Conservation (phyloP, 64 coral and sea anemone genomes). For the Catalaphyllia jardinei region DNA sequence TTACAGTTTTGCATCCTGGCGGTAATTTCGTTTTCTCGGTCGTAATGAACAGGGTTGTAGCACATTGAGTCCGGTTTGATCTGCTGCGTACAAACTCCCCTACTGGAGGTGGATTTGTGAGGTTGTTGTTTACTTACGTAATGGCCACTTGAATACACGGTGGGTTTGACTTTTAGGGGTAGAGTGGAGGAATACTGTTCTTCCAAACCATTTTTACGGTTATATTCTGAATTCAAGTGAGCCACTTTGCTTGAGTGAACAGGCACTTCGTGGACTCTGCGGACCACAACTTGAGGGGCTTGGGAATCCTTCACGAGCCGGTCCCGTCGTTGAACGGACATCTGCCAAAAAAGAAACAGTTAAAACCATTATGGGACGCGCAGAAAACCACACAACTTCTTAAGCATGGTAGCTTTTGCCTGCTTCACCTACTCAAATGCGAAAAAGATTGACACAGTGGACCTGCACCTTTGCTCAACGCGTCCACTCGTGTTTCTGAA, state of each 20-base stretch:
- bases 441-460: too few relatives aligned
- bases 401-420: too few relatives aligned
- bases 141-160: conserved; percentile 44
- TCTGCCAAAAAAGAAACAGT: background rate
- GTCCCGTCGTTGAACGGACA: conserved; percentile 13
- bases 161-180: conserved; percentile 41
- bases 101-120: background rate
- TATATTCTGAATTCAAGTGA: background rate
- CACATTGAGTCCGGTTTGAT: conserved; percentile 94
- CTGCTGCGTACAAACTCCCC: conserved; percentile 67
- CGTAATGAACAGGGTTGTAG: conserved; percentile 89
- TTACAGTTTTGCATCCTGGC: conserved; percentile 14
- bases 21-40: conserved; percentile 54
- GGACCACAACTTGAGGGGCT: background rate
- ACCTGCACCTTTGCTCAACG: too few relatives aligned
- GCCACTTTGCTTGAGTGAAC: background rate
- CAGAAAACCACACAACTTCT: too few relatives aligned
- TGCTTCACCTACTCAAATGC: too few relatives aligned
- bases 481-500: too few relatives aligned
- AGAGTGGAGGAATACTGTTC: conserved; percentile 37
- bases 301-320: background rate
- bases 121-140: conserved; percentile 37
- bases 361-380: background rate
- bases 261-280: conserved; percentile 1
- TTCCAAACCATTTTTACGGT: background rate